Evolutionary conservation across 2,888 invertebrate species (phyloP).

Genomic region (Hypselothyrea guttata): DNA sequence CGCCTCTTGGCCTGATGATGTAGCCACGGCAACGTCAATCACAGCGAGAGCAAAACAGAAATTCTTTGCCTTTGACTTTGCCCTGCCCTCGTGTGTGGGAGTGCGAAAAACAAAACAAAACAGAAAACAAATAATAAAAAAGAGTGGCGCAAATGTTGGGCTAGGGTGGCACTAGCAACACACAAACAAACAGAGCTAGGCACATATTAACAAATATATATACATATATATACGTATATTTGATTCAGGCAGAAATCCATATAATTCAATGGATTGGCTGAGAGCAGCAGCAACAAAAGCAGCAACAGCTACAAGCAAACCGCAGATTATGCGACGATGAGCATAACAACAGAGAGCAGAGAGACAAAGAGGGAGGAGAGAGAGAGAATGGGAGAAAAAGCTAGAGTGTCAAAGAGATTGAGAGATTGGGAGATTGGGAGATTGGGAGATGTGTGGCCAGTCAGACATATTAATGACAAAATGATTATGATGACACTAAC

Average conservation of each 20-base stretch:
- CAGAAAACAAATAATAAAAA: constrained; percentile 42
- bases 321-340: constrained; percentile 58
- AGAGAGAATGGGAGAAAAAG: not conserved
- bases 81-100: constrained; percentile 4
- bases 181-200: too few species aligned
- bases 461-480: constrained; percentile 80
- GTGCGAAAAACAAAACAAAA: constrained; percentile 50
- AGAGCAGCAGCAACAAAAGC: constrained; percentile 32
- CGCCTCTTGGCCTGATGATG: constrained; percentile 29
- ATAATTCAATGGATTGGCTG: constrained; percentile 71
- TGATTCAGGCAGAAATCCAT: constrained; percentile 68
- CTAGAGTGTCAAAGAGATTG: not conserved
- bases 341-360: constrained; percentile 3
- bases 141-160: constrained; percentile 52
- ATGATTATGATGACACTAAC: constrained; percentile 79
- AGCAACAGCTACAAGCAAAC: constrained; percentile 62
- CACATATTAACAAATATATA: not conserved
- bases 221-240: constrained; percentile 36
- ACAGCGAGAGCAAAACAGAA: constrained; percentile 52
- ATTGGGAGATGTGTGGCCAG: constrained; percentile 56
- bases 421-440: constrained; percentile 6
- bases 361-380: not conserved
- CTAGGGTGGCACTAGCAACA: constrained; percentile 28
- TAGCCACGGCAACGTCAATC: constrained; percentile 71
- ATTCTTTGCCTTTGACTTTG: constrained; percentile 22